Evolutionary conservation across 35 echinoderm and acorn worm genomes (phyloP), one percentile per base, ranked within the genome.

Genomic region (Ophioderma brevispina): DNA sequence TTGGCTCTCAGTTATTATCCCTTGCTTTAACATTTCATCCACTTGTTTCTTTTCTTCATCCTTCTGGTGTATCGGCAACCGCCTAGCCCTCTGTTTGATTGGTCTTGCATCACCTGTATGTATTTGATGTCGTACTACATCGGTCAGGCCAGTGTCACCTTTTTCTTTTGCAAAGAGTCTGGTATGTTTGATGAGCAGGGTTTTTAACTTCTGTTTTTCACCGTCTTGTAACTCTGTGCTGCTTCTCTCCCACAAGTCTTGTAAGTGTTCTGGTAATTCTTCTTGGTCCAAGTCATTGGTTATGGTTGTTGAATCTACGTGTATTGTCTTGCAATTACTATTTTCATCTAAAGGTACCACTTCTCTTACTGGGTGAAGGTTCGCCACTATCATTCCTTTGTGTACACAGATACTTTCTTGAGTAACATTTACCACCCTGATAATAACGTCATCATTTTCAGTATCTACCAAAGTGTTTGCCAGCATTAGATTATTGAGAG

Each of bases 11-110:
- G 43, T 64, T 40, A 94, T 94, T 21, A 40, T 33, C 0, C 64
- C 88, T 5, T 25, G 31, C 17, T 86, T 49, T 2, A 87, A 40
- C 55, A 90, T 30, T 1, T 81, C 79, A 39, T 63, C 2, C 3
- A 90, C 52, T 64, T 90, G 78, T 8, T 55, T 31, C 25, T 59
- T 4, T 13, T 81, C 55, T 31, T 55, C 55, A 0, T 90, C 78
- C 31, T 40, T 78, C 15, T 90, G 38, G 15, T 37, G 14, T 21
- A 52, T 34, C 25, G 88, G 88, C 18, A 64, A 39, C 37, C 79
- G 56, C 11, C 79, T 32, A 11, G 35, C 40, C n/a, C 42, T 35
- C 56, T 82, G 39, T 37, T 42, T 35, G 49, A 63, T 81, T 0
- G 78, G 88, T 0, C n/a, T 33, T 31, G 40, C 42, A 35, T 64